Evolutionary conservation across 1,140 invertebrate genomes (phyloP), one percentile per base, ranked within the genome.

Genomic region (Macrostomum lignano): DNA sequence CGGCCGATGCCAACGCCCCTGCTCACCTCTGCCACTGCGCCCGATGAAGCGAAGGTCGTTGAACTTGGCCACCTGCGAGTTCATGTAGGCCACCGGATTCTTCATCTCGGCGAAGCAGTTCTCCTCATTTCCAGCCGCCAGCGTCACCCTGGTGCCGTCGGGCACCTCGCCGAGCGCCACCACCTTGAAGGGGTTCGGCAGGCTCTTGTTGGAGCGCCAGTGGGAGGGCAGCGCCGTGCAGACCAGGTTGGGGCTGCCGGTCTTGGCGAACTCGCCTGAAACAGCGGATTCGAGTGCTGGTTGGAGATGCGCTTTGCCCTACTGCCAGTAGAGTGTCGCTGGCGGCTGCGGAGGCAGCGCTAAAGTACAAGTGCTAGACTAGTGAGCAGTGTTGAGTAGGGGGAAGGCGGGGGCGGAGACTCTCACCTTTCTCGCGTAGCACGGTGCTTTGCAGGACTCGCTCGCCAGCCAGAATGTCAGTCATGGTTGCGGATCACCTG

Each of bases 11-110:
- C n/a, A n/a, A n/a, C n/a, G n/a, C n/a, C n/a, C n/a, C n/a, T n/a
- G 64, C 72, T 74, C 49, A 86, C 86, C 86, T 68, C 86, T 65
- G 14, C 86, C 86, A 52, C 78, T 86, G 46, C 82, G 67, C 13
- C 84, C 86, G 39, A 94, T 78, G 58, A 93, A 91, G 52, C 84
- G 65, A 11, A 93, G 61, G 60, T 93, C 84, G 49, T 84, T 86
- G 52, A 91, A 91, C 58, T 86, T 84, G 25, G 84, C 84, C 36
- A 91, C 73, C 53, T 84, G 75, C 46, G 82, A 82, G 62, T 88
- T 88, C 74, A 93, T 82, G 36, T 82, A 70, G 0, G 84, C 77
- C 2, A 74, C 78, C 41, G 68, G 73, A 58, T 93, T 93, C 29
- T 81, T 60, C 40, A 94, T 59, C 47, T 93, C 84, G 0, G 75